These are phyloP conservation scores for Atlantisia rogersi DNA, from an alignment of 2,113 vertebrate species.

Conservation along the genomic window DNA sequence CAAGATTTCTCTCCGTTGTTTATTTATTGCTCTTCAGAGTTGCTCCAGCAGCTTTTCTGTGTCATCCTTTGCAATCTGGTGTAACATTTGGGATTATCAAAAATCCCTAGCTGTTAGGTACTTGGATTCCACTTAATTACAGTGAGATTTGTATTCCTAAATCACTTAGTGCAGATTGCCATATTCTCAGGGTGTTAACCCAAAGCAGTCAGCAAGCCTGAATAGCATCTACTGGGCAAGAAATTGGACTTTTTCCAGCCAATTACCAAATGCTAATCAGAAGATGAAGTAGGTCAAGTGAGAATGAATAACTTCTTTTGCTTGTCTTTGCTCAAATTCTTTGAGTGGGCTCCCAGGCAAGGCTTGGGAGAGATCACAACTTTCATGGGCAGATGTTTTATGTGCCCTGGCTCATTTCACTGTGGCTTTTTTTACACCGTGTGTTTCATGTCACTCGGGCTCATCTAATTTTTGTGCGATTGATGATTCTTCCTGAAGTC, in stretches of 20 bases:
- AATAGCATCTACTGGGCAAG: neutral
- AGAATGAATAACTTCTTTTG: conserved; percentile 3
- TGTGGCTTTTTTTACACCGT: neutral
- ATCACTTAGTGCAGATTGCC: neutral
- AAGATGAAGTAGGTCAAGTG: conserved; percentile 41
- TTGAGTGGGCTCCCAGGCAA: neutral
- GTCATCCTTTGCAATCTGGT: neutral
- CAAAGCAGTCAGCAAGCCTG: neutral
- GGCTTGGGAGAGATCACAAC: neutral
- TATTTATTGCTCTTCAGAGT: neutral
- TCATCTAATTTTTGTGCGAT: neutral
- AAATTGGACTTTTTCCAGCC: conserved; percentile 36
- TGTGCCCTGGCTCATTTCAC: conserved; percentile 25
- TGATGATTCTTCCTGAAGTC: neutral
- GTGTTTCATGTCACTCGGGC: neutral
- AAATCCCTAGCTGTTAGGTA: neutral
- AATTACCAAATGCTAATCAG: conserved; percentile 51
- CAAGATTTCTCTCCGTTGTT: neutral
- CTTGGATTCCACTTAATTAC: conserved; percentile 8
- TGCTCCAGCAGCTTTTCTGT: neutral
- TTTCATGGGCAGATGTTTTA: conserved; percentile 21
- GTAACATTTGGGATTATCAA: neutral
- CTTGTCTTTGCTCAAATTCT: neutral
- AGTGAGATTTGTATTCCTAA: conserved; percentile 4
- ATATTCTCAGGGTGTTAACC: neutral